Evolutionary conservation across 2,113 vertebrate species (phyloP).

Genomic region (Brienomyrus longianalis): DNA sequence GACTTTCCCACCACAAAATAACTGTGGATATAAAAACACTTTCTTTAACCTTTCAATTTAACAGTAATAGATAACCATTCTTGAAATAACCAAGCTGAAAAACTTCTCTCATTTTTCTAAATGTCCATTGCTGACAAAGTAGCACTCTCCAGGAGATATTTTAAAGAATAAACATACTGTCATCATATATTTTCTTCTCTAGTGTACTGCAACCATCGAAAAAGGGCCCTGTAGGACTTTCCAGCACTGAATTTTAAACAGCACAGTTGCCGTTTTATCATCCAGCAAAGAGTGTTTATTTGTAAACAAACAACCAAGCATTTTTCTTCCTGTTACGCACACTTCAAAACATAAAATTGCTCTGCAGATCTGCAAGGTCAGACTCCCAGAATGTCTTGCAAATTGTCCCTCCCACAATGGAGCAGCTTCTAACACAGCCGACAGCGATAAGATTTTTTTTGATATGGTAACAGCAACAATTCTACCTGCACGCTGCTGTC

Average conservation of each 20-base stretch:
- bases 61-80: constrained; percentile 17
- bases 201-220: not conserved
- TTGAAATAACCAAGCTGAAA: constrained; percentile 28
- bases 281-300: constrained; percentile 51
- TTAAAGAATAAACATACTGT: constrained; percentile 1
- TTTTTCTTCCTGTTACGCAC: constrained; percentile 45
- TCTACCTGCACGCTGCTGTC: constrained; percentile 59
- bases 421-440: constrained; percentile 3
- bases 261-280: constrained; percentile 50
- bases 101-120: constrained; percentile 8
- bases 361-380: constrained; percentile 61
- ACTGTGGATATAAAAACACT: constrained; percentile 20
- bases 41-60: constrained; percentile 28
- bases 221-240: not conserved
- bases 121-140: not conserved
- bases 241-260: constrained; percentile 27
- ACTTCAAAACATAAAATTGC: constrained; percentile 60
- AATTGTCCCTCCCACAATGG: constrained; percentile 55
- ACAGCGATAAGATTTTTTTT: constrained; percentile 26
- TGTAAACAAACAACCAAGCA: constrained; percentile 50
- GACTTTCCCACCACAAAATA: not conserved
- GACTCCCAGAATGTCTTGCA: constrained; percentile 47
- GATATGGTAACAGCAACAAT: constrained; percentile 28
- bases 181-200: constrained; percentile 10
- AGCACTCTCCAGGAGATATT: constrained; percentile 11